Evolutionary conservation across 2,113 vertebrate genomes (phyloP), one percentile per base, ranked within the genome.

Genomic region (Epinephelus cyanopodus): DNA sequence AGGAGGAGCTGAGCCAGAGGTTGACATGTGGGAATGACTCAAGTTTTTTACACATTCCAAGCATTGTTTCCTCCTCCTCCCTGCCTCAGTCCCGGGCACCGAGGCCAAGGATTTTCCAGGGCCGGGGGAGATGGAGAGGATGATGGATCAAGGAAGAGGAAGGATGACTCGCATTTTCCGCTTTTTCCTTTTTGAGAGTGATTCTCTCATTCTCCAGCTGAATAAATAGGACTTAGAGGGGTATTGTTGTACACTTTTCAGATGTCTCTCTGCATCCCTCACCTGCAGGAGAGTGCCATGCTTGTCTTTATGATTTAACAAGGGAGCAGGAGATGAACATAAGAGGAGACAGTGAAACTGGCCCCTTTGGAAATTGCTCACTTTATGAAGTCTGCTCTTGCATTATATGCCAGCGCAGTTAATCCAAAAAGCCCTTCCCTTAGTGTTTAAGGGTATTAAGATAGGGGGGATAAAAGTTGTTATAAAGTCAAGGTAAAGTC

Each of bases 21-120:
- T 77, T 91, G 92, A 90, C 91, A 87, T 91, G 84, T 90, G 91
- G 89, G 90, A 92, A 89, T 92, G 92, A 92, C 89, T 94, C 82
- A 86, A 82, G 87, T 73, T 78, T 85, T 70, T 64, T 42, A 33
- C 87, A 91, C 88, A 95, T 95, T 95, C 94, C 93, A 83, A 48
- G 57, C 88, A 91, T 94, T 92, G 83, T 93, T 93, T 89, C 74
- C 84, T 87, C 33, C 58, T 90, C 77, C 83, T 87, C 78, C 87
- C 33, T 74, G 58, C 69, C 66, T 60, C 53, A 47, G 64, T 83
- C 53, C 64, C 0, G 52, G 81, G 77, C 84, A 77, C 61, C 1
- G 25, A 73, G 75, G 79, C 85, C 89, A 86, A 89, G 65, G 89
- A 76, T 75, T 92, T 92, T 88, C 89, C 85, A 87, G 74, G 54